Evolutionary conservation across 2,888 invertebrate genomes (phyloP).

Genomic region (Nomada fabriciana): DNA sequence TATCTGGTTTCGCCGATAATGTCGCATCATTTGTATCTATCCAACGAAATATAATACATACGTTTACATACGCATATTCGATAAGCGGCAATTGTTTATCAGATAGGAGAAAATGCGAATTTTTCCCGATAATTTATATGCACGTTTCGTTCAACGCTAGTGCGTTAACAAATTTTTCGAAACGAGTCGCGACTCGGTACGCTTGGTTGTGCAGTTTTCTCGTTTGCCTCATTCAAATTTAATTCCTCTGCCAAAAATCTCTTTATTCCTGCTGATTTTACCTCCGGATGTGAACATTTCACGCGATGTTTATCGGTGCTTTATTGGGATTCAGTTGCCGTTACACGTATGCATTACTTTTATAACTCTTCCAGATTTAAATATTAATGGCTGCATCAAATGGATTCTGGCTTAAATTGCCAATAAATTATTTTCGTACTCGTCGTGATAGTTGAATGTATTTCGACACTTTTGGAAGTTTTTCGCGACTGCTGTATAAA

Average conservation of each 20-base stretch:
- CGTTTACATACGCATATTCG: not conserved
- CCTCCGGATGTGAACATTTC: not conserved
- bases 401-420: no score
- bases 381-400: no score
- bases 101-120: not conserved
- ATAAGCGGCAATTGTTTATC: not conserved
- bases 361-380: not conserved
- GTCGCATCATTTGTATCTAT: not conserved
- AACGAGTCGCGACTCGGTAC: not conserved
- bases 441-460: not conserved
- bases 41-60: not conserved
- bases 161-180: not conserved
- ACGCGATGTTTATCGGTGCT: not conserved
- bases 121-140: not conserved
- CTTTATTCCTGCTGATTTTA: not conserved
- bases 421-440: not conserved
- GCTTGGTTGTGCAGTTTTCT: not conserved
- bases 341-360: not conserved
- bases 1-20: not conserved
- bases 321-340: not conserved
- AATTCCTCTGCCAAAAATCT: not conserved
- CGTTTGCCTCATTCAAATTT: constrained; percentile 7
- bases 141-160: not conserved
- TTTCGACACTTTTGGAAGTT: no score
- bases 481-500: no score